Evolutionary conservation across 2,113 vertebrate species (phyloP).

Genomic region (Aegotheles bennettii): DNA sequence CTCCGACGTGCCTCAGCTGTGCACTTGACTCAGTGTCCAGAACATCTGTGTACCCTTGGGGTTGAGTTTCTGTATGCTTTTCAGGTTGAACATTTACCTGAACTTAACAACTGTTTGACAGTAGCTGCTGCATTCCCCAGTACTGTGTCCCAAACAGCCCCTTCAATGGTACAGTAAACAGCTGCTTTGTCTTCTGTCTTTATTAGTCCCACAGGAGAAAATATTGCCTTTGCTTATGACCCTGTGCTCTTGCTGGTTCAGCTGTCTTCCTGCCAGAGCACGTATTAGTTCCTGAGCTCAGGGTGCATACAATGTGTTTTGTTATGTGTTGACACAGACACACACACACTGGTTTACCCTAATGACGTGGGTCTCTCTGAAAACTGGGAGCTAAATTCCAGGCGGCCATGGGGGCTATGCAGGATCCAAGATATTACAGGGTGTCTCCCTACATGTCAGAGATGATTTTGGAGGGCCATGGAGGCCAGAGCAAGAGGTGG

Average conservation of each 20-base stretch:
- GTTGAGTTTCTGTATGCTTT: background rate
- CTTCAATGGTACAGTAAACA: constrained; percentile 6
- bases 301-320: constrained; percentile 45
- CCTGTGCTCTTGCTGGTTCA: constrained; percentile 22
- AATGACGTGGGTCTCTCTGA: background rate
- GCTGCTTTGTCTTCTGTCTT: constrained; percentile 47
- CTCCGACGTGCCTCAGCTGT: background rate
- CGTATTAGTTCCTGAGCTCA: constrained; percentile 47
- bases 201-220: constrained; percentile 48
- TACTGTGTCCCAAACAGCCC: background rate
- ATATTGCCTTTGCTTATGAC: constrained; percentile 45
- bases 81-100: constrained; percentile 30
- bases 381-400: background rate
- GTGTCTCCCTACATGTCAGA: background rate
- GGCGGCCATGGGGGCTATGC: background rate
- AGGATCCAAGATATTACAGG: background rate
- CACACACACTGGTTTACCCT: background rate
- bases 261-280: constrained; percentile 53
- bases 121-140: background rate
- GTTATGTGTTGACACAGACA: constrained; percentile 56
- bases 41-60: background rate
- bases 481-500: background rate
- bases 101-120: background rate
- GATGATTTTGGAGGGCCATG: background rate
- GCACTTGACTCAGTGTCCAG: background rate